Percentiles rank a stretch among this genome's conserved stretches.
Evolutionary conservation across 2,113 vertebrate species (phyloP).

Genomic region (Ochotona curzoniae): DNA sequence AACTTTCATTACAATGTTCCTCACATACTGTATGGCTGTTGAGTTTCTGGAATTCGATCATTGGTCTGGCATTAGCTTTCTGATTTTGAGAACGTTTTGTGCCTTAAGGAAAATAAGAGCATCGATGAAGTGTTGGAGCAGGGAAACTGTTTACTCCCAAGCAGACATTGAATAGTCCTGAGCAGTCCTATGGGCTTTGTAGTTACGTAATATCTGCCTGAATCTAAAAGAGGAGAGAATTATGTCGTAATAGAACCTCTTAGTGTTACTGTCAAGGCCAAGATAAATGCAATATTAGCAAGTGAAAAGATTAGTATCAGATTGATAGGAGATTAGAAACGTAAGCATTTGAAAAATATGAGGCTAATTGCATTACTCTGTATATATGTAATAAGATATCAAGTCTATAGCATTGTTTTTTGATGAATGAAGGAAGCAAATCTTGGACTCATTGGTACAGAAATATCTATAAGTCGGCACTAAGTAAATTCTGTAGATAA

Average conservation of each 20-base stretch:
- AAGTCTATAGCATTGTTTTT: not conserved
- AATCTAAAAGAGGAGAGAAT: conserved; percentile 17
- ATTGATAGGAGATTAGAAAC: not conserved
- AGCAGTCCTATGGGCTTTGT: conserved; percentile 8
- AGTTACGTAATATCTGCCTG: not conserved
- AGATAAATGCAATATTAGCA: not conserved
- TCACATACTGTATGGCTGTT: not conserved
- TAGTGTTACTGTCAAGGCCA: conserved; percentile 5
- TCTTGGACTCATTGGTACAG: conserved; percentile 3
- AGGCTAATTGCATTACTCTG: conserved; percentile 14
- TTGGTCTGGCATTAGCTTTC: not conserved
- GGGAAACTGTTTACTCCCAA: not conserved
- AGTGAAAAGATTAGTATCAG: not conserved
- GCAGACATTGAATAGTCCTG: not conserved
- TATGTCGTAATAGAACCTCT: not conserved
- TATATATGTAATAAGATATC: conserved; percentile 2
- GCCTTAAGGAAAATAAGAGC: conserved; percentile 14
- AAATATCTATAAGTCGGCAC: conserved; percentile 27
- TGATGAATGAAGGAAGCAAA: conserved; percentile 48
- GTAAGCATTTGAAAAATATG: conserved; percentile 18
- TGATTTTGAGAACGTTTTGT: conserved; percentile 36
- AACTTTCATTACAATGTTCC: conserved; percentile 36
- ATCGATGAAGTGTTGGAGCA: not conserved
- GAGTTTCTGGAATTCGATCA: conserved; percentile 29
- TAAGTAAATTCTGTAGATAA: conserved; percentile 47